Evolutionary conservation across 1,140 invertebrate species (phyloP), one percentile per base, ranked within the genome.

Genomic region (Phocides pigmalion): DNA sequence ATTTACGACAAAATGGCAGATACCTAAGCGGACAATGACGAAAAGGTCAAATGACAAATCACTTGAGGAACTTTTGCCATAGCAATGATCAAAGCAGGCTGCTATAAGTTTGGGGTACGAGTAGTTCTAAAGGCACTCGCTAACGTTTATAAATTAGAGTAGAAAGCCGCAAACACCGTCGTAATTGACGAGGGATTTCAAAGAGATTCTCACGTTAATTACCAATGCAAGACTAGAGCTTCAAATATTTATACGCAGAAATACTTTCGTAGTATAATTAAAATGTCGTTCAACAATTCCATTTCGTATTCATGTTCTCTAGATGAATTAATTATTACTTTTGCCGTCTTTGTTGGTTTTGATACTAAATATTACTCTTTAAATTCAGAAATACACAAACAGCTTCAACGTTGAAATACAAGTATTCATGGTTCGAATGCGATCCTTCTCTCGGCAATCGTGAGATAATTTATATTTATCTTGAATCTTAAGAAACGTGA

Each of bases 161-260:
- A 25, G 25, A 35, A 16, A n/a, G 22, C 41, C 54, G 22, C 56
- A 59, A 46, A 47, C 42, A 28, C 22, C 39, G 20, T 16, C 39
- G 54, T 59, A 46, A 46, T 59, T 46, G 41, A 59, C 15, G 54
- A 25, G 16, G 42, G 12, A 46, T 44, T 58, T 59, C 54, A 46
- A 58, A 58, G 53, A 32, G 19, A 32, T 58, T 58, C 53, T 41
- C 53, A 58, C 37, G 39, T 58, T 58, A 58, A 58, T 58, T 58
- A 58, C 39, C 39, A 44, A 42, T 58, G 6, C 9, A 22, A 53
- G 32, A 37, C 11, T 19, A 15, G 2, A 32, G 22, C 53, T 42
- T 17, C 4, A 17, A 58, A 58, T 44, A 58, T 58, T 42, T 44
- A 58, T 17, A 44, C 22, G 25, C 2, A 16, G 5, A 17, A 28